These are phyloP conservation scores for Hemicordylus capensis DNA, from an alignment of 2,113 vertebrate genomes.

Conservation along the genomic window DNA sequence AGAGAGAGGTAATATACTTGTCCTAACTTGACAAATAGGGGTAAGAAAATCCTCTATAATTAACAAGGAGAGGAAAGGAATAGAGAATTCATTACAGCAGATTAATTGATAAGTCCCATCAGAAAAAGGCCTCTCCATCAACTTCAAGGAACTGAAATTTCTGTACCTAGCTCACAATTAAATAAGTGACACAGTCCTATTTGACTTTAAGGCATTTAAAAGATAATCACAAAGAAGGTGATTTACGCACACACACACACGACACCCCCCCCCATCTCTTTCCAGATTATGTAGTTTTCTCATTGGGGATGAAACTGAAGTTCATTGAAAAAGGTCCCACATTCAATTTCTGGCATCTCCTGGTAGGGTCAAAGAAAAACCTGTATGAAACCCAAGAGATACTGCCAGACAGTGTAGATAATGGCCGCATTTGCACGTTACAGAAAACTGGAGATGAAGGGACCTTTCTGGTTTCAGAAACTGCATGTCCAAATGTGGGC, in stretches of 20 bases:
- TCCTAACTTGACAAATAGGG: constrained; percentile 69
- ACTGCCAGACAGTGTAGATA: no score
- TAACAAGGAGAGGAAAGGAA: constrained; percentile 69
- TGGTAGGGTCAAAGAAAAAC: no score
- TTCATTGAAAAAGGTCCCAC: no score
- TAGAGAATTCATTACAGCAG: constrained; percentile 72
- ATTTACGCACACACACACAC: not conserved
- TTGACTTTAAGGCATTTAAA: not conserved
- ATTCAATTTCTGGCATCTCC: no score
- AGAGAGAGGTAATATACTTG: constrained; percentile 51
- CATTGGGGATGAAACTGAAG: no score
- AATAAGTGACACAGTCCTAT: constrained; percentile 32
- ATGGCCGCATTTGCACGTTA: no score
- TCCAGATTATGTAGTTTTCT: no score
- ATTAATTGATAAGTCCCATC: constrained; percentile 70
- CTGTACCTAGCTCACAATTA: constrained; percentile 43
- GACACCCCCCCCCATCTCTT: no score
- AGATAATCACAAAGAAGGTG: not conserved
- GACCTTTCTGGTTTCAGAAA: no score
- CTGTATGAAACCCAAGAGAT: no score
- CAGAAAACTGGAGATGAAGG: no score
- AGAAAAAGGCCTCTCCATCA: constrained; percentile 61
- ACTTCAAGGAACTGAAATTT: constrained; percentile 52
- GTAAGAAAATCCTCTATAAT: constrained; percentile 71
- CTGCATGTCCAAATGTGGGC: no score